Percentiles rank a stretch among this genome's conserved stretches.
These are phyloP conservation scores for Chionis minor DNA, from an alignment of 2,113 vertebrate species.

Conservation along the genomic window DNA sequence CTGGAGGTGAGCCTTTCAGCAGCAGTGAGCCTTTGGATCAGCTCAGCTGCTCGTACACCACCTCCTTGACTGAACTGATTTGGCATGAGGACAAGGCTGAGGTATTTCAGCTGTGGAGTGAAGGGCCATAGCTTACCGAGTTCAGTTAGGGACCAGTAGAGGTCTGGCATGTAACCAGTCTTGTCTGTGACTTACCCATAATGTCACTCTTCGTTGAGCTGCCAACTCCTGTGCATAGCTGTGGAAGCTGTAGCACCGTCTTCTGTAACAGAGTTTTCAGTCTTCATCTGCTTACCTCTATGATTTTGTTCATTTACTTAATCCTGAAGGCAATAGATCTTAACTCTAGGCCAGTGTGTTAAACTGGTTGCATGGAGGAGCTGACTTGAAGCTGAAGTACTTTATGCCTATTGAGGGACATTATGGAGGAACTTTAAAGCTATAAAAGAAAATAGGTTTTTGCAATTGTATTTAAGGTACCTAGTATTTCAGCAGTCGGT, in stretches of 20 bases:
- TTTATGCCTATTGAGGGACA: not conserved
- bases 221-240: not conserved
- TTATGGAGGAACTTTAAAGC: not conserved
- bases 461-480: not conserved
- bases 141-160: not conserved
- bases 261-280: not conserved
- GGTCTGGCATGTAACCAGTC: not conserved
- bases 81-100: not conserved
- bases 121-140: not conserved
- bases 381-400: not conserved
- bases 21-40: not conserved
- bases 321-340: not conserved
- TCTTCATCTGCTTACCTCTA: not conserved
- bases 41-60: not conserved
- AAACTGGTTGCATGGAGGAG: not conserved
- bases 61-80: not conserved
- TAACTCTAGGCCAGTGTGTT: not conserved
- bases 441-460: not conserved
- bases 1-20: not conserved
- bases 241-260: rapidly evolving
- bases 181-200: not conserved
- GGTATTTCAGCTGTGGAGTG: not conserved
- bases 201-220: not conserved
- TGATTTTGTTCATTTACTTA: not conserved
- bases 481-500: not conserved